phyloP scores from a whole-genome alignment of 2,113 vertebrate genomes.

The Cynocephalus volans region DNA sequence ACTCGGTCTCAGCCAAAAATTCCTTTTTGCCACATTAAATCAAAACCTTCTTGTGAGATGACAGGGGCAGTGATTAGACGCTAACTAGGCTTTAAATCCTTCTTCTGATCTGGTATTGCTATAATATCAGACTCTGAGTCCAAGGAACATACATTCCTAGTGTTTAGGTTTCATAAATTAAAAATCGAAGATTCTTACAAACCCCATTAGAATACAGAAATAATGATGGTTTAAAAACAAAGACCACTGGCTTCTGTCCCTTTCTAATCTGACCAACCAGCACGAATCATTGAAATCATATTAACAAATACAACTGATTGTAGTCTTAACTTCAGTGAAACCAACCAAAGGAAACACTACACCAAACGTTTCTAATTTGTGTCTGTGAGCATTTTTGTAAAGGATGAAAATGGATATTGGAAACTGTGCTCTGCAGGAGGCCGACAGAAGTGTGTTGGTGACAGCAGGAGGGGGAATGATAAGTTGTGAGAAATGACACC shows the following conservation, averaged over 20 bases:
- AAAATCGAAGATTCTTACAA: slow-evolving; percentile 44
- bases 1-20: background rate
- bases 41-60: background rate
- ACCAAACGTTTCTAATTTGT: background rate
- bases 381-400: slow-evolving; percentile 40
- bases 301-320: background rate
- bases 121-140: background rate
- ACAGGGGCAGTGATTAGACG: background rate
- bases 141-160: background rate
- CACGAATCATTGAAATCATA: background rate
- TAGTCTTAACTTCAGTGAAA: background rate
- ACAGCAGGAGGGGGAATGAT: background rate
- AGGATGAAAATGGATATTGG: background rate
- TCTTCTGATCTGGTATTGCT: background rate
- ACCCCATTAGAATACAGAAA: slow-evolving; percentile 38
- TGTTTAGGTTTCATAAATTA: slow-evolving; percentile 42
- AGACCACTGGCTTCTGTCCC: slow-evolving; percentile 4
- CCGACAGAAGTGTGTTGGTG: background rate
- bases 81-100: background rate
- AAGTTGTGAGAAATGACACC: slow-evolving; percentile 38
- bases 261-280: background rate
- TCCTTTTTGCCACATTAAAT: slow-evolving; percentile 37
- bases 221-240: slow-evolving; percentile 16
- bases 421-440: background rate
- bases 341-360: slow-evolving; percentile 39